Evolutionary conservation across 2,113 vertebrate genomes (phyloP).

Genomic region (Sitta europaea): DNA sequence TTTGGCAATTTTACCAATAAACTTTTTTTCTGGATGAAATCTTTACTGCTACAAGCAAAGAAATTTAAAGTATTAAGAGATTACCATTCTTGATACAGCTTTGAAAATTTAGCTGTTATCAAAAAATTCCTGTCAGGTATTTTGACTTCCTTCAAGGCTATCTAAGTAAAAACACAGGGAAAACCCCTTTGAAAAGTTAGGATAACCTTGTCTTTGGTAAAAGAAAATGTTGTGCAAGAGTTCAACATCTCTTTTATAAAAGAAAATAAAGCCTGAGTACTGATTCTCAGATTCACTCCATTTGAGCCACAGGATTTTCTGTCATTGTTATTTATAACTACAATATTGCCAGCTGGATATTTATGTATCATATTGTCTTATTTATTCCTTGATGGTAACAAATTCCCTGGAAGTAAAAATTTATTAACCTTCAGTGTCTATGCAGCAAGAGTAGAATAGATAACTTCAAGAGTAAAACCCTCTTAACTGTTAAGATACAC

Average conservation of each 20-base stretch:
- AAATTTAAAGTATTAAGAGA: not conserved
- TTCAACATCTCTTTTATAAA: not conserved
- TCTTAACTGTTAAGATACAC: not conserved
- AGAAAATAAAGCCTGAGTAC: not conserved
- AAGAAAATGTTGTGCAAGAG: not conserved
- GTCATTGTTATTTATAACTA: not conserved
- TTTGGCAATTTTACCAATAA: not conserved
- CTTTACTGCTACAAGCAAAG: not conserved
- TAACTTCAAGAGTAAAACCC: not conserved
- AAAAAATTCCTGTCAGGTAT: not conserved
- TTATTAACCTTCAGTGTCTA: not conserved
- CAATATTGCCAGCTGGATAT: not conserved
- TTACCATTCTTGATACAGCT: not conserved
- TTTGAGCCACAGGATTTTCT: slow-evolving; percentile 18
- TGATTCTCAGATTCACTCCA: slow-evolving; percentile 39
- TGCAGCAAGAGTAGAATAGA: not conserved
- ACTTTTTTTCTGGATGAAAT: not conserved
- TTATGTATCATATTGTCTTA: not conserved
- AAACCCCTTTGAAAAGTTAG: not conserved
- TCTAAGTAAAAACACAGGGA: not conserved
- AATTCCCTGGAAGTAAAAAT: not conserved
- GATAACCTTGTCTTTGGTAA: not conserved
- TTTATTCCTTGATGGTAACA: not conserved
- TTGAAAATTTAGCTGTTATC: not conserved
- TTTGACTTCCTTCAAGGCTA: not conserved